Evolutionary conservation across 2,797 vertebrate genomes (phyloP).

Genomic region (Catamblyrhynchus diadema): DNA sequence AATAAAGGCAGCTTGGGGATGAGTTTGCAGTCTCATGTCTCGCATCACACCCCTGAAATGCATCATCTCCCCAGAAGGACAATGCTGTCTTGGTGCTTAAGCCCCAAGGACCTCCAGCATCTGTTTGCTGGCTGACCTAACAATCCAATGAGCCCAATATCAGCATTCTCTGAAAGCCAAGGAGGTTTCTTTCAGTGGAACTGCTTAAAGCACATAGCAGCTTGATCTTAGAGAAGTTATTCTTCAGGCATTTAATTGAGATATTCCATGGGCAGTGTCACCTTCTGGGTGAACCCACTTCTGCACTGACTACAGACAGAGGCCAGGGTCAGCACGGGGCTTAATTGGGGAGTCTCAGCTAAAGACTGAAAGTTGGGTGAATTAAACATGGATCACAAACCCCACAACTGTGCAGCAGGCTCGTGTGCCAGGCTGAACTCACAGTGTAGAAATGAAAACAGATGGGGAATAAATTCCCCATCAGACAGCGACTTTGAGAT

Average conservation of each 20-base stretch:
- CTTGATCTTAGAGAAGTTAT: constrained; percentile 14
- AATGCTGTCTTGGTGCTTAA: not conserved
- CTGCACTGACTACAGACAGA: not conserved
- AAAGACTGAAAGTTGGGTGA: not conserved
- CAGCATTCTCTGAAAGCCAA: not conserved
- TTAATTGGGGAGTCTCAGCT: not conserved
- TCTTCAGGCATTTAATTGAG: constrained; percentile 21
- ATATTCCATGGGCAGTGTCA: not conserved
- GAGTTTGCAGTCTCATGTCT: not conserved
- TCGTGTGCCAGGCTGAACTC: not conserved
- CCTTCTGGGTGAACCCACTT: not conserved
- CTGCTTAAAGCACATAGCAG: not conserved
- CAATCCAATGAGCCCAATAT: constrained; percentile 34
- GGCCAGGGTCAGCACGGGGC: not conserved
- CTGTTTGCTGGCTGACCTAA: constrained; percentile 8
- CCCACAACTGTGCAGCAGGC: not conserved
- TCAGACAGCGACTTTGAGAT: not conserved
- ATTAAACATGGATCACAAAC: constrained; percentile 28
- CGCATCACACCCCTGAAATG: constrained; percentile 28
- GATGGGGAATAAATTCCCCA: constrained; percentile 6
- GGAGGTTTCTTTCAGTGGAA: not conserved
- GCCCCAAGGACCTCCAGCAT: constrained; percentile 17
- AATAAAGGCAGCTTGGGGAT: constrained; percentile 12
- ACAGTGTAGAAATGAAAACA: not conserved
- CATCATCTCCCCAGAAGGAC: constrained; percentile 14